Percentiles rank a stretch among this genome's conserved stretches.
These are phyloP conservation scores for Leptinotarsa undecemlineata DNA, from an alignment of 1,140 invertebrate species.

Conservation along the genomic window DNA sequence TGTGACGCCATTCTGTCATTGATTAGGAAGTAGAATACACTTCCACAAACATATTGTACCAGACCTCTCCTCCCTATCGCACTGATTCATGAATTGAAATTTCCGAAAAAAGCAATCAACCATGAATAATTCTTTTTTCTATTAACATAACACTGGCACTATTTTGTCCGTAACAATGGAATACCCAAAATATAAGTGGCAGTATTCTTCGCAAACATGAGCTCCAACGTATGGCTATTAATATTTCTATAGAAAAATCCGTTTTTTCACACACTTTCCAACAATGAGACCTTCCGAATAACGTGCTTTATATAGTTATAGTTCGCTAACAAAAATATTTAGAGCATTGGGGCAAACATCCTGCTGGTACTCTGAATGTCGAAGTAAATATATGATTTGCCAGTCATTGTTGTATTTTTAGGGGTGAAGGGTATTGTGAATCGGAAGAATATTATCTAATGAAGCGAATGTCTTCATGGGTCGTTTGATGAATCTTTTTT, in stretches of 20 bases:
- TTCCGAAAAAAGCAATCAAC: slow-evolving; percentile 13
- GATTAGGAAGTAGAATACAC: slow-evolving; percentile 1
- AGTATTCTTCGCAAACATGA: slow-evolving; percentile 37
- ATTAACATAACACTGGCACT: slow-evolving; percentile 39
- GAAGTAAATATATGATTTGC: slow-evolving; percentile 35
- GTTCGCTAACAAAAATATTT: slow-evolving; percentile 44
- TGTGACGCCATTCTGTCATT: background rate
- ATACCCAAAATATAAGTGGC: slow-evolving; percentile 41
- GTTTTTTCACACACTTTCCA: slow-evolving; percentile 46
- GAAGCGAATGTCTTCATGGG: slow-evolving; percentile 30
- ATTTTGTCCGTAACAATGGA: slow-evolving; percentile 37
- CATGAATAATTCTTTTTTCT: slow-evolving; percentile 8
- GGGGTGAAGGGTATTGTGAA: slow-evolving; percentile 35
- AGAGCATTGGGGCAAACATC: slow-evolving; percentile 40
- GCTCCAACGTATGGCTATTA: slow-evolving; percentile 35
- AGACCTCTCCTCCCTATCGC: background rate
- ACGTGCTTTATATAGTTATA: slow-evolving; percentile 41
- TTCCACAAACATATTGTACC: slow-evolving; percentile 1
- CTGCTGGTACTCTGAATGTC: slow-evolving; percentile 28
- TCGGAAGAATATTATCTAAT: slow-evolving; percentile 35
- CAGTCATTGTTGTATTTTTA: slow-evolving; percentile 31
- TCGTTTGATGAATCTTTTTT: slow-evolving; percentile 8
- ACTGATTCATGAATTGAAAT: slow-evolving; percentile 9
- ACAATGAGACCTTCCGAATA: slow-evolving; percentile 43
- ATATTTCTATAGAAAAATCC: slow-evolving; percentile 43